Base-by-base conservation (phyloP, 37 sponge, comb jelly and placozoan species). In the Hexactinellida sp. region DNA sequence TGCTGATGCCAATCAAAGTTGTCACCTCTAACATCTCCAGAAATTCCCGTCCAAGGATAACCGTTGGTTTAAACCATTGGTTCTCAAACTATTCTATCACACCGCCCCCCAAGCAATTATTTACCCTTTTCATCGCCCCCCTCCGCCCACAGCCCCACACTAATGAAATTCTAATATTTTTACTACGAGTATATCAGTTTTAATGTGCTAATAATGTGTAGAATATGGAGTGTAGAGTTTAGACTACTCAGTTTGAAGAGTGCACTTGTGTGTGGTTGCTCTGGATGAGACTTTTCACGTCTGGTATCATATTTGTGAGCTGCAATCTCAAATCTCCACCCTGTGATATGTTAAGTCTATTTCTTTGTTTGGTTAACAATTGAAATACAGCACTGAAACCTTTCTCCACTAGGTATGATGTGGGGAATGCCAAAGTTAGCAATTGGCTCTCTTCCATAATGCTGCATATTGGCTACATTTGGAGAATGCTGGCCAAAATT, bases 171-270 rank as follows among this genome's bases (percentile, higher is more conserved):
- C 21, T 63, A 63, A 63, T 63, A 25, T 63, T 63, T 63, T 47
- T 47, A 47, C 16, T 16, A 47, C 76, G 3, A 63, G 76, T 63
- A 63, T 63, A 63, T 63, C 76, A 63, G 76, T 63, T 63, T 47
- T 63, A 63, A 63, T 63, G 13, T 63, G 76, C 76, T 63, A 63
- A 63, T 63, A 63, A 63, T 63, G 76, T 63, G 76, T 63, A 63
- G 76, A 16, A 9, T 47, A 47, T n/a, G n/a, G n/a, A n/a, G n/a
- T n/a, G n/a, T n/a, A n/a, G n/a, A 28, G 34, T 63, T 63, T 63
- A 63, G 34, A n/a, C 25, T 63, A 63, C 76, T 63, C 76, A 63
- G 76, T 63, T 7, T n/a, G 76, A 63, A 63, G 76, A 63, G 76
- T 63, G 76, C 76, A 63, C 30, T 47, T 47, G 52, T 63, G 76